Conservation (phyloP, 1,140 invertebrate genomes). For the Radopholus similis region DNA sequence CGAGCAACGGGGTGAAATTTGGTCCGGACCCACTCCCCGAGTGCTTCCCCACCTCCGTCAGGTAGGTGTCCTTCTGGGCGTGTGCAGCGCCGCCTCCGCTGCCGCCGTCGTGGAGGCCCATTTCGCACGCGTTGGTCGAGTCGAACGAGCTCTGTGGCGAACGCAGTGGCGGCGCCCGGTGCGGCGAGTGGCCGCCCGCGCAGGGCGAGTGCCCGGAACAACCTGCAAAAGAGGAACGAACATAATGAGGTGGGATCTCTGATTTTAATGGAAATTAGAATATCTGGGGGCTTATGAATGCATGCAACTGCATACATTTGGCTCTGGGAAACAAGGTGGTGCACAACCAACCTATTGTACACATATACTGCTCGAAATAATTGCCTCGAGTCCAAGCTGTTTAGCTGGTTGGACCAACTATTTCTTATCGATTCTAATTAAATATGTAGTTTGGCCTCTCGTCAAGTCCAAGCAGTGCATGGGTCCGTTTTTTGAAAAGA, state of each 20-base stretch:
- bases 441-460: too few relatives aligned
- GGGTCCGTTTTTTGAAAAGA: too few relatives aligned
- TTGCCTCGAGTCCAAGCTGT: too few relatives aligned
- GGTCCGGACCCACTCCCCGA: too few relatives aligned
- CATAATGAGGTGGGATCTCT: not conserved
- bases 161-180: conserved; percentile 1
- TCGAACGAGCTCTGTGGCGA: conserved; percentile 23
- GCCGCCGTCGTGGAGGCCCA: not conserved
- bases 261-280: not conserved
- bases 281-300: not conserved
- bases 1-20: too few relatives aligned
- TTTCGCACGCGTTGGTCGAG: not conserved
- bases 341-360: too few relatives aligned
- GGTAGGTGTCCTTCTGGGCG: conserved; percentile 4
- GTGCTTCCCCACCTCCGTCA: conserved; percentile 15
- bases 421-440: too few relatives aligned
- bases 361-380: too few relatives aligned
- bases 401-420: too few relatives aligned
- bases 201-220: conserved; percentile 14
- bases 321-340: not conserved
- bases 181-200: not conserved
- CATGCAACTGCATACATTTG: too few relatives aligned
- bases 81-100: not conserved
- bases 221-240: not conserved
- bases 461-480: too few relatives aligned